phyloP scores from a whole-genome alignment of 2,888 invertebrate genomes.

The Tenthredo notha region DNA sequence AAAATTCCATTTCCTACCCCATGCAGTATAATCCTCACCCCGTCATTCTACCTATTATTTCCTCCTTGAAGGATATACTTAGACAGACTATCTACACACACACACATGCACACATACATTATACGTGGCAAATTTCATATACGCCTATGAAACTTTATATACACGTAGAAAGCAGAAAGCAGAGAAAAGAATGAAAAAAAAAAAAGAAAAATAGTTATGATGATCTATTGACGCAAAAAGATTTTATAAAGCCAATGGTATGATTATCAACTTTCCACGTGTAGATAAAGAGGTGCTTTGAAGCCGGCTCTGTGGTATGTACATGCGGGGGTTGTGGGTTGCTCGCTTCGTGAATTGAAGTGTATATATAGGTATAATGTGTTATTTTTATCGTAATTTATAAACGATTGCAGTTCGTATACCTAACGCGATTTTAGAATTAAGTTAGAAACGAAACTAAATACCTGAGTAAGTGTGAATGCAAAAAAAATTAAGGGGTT shows the following conservation, averaged over 20 bases:
- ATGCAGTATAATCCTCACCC: background rate
- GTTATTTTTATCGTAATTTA: background rate
- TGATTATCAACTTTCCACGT: slow-evolving; percentile 19
- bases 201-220: background rate
- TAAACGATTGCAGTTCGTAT: background rate
- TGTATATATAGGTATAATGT: background rate
- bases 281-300: slow-evolving; percentile 29
- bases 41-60: background rate
- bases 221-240: background rate
- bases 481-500: background rate
- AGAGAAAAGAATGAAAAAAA: no score
- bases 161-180: slow-evolving; percentile 21
- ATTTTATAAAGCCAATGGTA: background rate
- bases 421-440: background rate
- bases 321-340: slow-evolving; percentile 72
- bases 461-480: background rate
- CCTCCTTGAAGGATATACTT: background rate
- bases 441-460: background rate
- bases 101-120: background rate
- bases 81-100: background rate
- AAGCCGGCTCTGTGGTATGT: slow-evolving; percentile 73
- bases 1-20: background rate
- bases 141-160: background rate
- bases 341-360: slow-evolving; percentile 54
- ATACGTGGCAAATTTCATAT: background rate